These are phyloP conservation scores for Tetropium fuscum DNA, from an alignment of 2,888 invertebrate species.

Conservation along the genomic window DNA sequence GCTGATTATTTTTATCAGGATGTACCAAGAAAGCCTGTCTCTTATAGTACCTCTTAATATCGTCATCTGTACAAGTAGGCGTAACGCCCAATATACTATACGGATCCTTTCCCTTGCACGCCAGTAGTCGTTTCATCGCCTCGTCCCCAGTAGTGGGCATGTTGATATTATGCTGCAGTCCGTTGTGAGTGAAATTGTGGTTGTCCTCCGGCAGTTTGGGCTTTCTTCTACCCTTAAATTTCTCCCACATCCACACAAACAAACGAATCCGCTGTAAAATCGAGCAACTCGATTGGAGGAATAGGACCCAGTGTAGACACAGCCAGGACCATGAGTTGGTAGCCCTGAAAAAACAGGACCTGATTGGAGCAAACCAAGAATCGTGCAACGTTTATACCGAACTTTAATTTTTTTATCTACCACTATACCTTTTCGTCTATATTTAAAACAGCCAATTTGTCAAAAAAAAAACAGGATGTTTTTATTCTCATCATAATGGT, in stretches of 20 bases:
- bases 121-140: slow-evolving; percentile 88
- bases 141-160: slow-evolving; percentile 93
- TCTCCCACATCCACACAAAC: slow-evolving; percentile 61
- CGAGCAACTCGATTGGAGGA: slow-evolving; percentile 52
- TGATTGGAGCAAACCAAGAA: too few relatives aligned
- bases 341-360: slow-evolving; percentile 56
- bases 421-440: too few relatives aligned
- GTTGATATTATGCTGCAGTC: slow-evolving; percentile 78
- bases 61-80: slow-evolving; percentile 90
- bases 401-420: too few relatives aligned
- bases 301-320: slow-evolving; percentile 53
- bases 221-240: slow-evolving; percentile 56
- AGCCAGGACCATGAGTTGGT: slow-evolving; percentile 58
- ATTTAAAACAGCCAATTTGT: too few relatives aligned
- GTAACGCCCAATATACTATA: slow-evolving; percentile 84
- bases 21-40: slow-evolving; percentile 94
- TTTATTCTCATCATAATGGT: too few relatives aligned
- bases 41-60: slow-evolving; percentile 94
- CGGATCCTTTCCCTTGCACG: slow-evolving; percentile 96
- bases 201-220: slow-evolving; percentile 64
- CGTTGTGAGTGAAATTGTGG: slow-evolving; percentile 66
- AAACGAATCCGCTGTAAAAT: slow-evolving; percentile 56
- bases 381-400: too few relatives aligned
- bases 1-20: slow-evolving; percentile 95
- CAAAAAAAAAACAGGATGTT: too few relatives aligned